A percentile compares a stretch with the other conserved stretches of the same genome.
These are phyloP conservation scores for Archocentrus centrarchus DNA, from an alignment of 2,113 vertebrate genomes.

Conservation along the genomic window DNA sequence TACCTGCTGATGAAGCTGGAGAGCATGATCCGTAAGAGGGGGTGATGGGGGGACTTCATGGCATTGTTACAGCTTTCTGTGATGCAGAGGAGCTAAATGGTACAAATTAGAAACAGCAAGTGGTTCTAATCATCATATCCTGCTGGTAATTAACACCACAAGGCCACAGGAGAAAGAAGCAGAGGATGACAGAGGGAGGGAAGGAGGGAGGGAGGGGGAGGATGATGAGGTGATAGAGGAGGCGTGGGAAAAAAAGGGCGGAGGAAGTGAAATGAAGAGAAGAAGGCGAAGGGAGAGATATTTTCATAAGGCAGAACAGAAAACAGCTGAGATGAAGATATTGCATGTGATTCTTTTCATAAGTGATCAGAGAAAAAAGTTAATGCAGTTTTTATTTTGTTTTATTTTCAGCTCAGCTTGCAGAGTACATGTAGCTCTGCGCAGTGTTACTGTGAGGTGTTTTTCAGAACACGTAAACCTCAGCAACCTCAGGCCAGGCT, in stretches of 20 bases:
- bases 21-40: slow-evolving; percentile 80
- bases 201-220: neutral
- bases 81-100: neutral
- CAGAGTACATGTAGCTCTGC: too few species aligned
- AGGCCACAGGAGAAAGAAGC: neutral
- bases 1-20: slow-evolving; percentile 81
- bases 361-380: neutral
- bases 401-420: too few species aligned
- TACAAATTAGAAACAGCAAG: neutral
- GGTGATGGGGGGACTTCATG: neutral
- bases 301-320: neutral
- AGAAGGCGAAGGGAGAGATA: neutral
- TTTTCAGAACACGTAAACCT: too few species aligned
- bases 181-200: neutral
- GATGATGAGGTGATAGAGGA: neutral
- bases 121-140: neutral
- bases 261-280: neutral
- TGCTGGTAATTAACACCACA: neutral
- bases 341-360: neutral
- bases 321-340: neutral
- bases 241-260: neutral
- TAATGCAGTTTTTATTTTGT: too few species aligned
- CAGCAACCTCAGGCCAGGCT: too few species aligned
- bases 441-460: too few species aligned
- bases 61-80: neutral